Conservation (phyloP, 2,113 vertebrate genomes). For the Leptobrachium ailaonicum region DNA sequence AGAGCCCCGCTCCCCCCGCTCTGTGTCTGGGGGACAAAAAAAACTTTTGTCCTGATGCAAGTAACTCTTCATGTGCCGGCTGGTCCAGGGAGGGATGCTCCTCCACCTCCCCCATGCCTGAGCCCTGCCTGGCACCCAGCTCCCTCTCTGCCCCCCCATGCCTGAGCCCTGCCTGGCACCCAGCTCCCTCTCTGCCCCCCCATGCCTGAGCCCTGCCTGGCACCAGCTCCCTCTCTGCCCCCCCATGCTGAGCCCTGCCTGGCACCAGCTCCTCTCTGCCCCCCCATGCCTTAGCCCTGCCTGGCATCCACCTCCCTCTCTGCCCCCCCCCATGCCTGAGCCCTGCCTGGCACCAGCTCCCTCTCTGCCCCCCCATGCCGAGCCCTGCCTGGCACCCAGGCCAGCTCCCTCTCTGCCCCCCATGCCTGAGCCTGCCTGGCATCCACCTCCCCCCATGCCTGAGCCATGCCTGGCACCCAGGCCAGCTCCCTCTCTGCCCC, state of each 20-base stretch:
- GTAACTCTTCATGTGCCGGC: conserved; percentile 16
- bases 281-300: background rate
- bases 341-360: no score
- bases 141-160: background rate
- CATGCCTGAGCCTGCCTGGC: no score
- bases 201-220: no score
- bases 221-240: no score
- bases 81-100: background rate
- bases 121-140: background rate
- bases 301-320: background rate
- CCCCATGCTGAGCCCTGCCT: no score
- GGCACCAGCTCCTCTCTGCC: no score
- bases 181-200: background rate
- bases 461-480: background rate
- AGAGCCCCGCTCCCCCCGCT: background rate
- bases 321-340: background rate
- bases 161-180: no score
- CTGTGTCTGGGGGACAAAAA: background rate
- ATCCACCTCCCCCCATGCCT: background rate
- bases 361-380: background rate
- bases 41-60: conserved; percentile 3
- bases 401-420: no score
- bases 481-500: background rate
- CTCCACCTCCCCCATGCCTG: background rate
- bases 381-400: no score